Evolutionary conservation across 2,113 vertebrate species (phyloP), one percentile per base, ranked within the genome.

Genomic region (Cisticola juncidis): DNA sequence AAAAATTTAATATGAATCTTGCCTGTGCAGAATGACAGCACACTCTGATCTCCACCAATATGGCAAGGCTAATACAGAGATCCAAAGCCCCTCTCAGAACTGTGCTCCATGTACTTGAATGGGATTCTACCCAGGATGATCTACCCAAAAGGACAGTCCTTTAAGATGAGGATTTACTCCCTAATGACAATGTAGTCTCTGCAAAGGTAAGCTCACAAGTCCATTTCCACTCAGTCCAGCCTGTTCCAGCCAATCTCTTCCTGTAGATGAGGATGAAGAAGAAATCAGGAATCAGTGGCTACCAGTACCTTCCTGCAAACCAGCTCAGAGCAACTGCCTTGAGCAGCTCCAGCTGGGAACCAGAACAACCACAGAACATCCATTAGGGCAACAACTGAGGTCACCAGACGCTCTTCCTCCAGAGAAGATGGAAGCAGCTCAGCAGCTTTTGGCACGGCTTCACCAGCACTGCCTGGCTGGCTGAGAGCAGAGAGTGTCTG

Each of bases 251-350:
- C 14, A 53, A 78, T 36, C 31, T 38, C 40, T 40, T 73, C n/a
- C 64, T 78, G 16, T 42, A 94, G 25, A 50, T 47, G 28, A 71
- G 6, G 22, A 80, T 22, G 11, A 21, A 71, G 40, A 65, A 79
- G 31, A 81, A 76, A 36, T 38, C 23, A 78, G 45, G 24, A 70
- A 88, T 35, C 44, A 47, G 28, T 16, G 26, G 33, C 62, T 47
- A 68, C 0, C 0, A 74, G 40, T 1, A 0, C 28, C 12, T 33
- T 64, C 80, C 61, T 18, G 8, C 0, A 0, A 81, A 60, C 24
- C 50, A 73, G 35, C 33, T 86, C 68, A 65, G 13, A 81, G 45
- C 40, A 61, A 81, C 7, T 5, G 4, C 24, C 20, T 58, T 0
- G 3, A 86, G 29, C 44, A 60, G 38, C 57, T 92, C 40, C 76